phyloP scores from a whole-genome alignment of 2,113 vertebrate species.

The Anolis sagrei region DNA sequence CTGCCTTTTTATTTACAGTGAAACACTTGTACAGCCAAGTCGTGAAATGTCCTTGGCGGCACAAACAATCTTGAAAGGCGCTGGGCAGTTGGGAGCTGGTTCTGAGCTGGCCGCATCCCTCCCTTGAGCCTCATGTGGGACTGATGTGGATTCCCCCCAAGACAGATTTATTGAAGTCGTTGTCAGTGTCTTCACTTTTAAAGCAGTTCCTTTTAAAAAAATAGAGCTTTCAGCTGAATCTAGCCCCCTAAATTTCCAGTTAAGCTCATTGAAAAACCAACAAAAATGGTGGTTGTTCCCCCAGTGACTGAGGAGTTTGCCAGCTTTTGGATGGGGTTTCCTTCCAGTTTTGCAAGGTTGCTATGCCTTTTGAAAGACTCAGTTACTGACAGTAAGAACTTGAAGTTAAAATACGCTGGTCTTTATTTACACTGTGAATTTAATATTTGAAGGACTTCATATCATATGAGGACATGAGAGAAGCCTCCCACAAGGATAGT shows the following conservation, averaged over 20 bases:
- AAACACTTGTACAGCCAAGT: neutral
- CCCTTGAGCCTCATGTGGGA: too few species aligned
- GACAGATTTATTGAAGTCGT: neutral
- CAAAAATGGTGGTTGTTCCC: too few species aligned
- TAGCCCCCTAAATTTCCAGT: too few species aligned
- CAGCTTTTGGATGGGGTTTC: too few species aligned
- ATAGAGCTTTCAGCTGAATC: neutral
- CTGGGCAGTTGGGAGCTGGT: fast-evolving
- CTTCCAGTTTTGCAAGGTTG: too few species aligned
- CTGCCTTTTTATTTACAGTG: conserved; percentile 4
- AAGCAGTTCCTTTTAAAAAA: neutral
- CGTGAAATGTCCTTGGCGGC: neutral
- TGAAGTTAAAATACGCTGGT: neutral
- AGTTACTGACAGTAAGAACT: neutral
- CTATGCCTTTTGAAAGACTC: too few species aligned
- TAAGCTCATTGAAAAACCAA: too few species aligned
- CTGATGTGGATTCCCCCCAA: neutral
- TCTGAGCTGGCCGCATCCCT: neutral
- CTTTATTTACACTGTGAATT: neutral
- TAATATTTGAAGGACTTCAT: too few species aligned
- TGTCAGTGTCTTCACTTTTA: neutral
- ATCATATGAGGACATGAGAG: too few species aligned
- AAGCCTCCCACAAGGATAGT: too few species aligned
- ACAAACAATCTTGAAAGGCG: neutral
- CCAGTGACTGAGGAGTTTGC: too few species aligned